Conservation (phyloP, 2,888 invertebrate species). For the Drosophila gaucha region DNA sequence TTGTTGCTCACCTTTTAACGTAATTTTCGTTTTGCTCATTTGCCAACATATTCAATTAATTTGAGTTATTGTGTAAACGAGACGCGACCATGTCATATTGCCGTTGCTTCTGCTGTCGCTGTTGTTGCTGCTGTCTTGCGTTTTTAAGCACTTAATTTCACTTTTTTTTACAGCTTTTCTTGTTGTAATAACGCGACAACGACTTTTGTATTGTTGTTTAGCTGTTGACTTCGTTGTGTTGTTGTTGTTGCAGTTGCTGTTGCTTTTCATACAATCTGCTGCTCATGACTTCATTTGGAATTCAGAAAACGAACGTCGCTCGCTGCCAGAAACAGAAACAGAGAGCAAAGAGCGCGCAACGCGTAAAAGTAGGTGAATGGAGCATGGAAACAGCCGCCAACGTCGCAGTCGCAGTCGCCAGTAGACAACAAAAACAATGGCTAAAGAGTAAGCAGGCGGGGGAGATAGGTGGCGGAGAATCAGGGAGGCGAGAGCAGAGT, state of each 20-base stretch:
- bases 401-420: constrained; percentile 31
- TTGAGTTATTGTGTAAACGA: constrained; percentile 78
- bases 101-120: constrained; percentile 37
- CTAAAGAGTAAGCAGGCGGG: constrained; percentile 27
- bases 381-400: constrained; percentile 73
- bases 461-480: constrained; percentile 5
- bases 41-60: constrained; percentile 79
- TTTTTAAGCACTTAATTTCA: constrained; percentile 77
- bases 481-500: constrained; percentile 6
- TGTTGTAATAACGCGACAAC: constrained; percentile 72
- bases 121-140: constrained; percentile 43
- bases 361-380: constrained; percentile 83
- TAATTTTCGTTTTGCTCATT: constrained; percentile 69
- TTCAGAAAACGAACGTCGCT: constrained; percentile 75
- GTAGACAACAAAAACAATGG: constrained; percentile 36
- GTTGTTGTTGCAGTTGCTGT: constrained; percentile 30
- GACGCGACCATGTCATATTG: constrained; percentile 73
- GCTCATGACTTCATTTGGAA: constrained; percentile 81
- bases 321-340: constrained; percentile 49
- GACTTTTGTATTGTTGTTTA: constrained; percentile 59
- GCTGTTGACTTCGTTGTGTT: constrained; percentile 31
- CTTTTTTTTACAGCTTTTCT: constrained; percentile 65
- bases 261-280: constrained; percentile 60
- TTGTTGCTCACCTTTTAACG: constrained; percentile 69
- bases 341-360: constrained; percentile 65